Percentiles rank a stretch among this genome's conserved stretches.
Evolutionary conservation across 1,140 invertebrate genomes (phyloP).

Genomic region (Leptopilina boulardi): DNA sequence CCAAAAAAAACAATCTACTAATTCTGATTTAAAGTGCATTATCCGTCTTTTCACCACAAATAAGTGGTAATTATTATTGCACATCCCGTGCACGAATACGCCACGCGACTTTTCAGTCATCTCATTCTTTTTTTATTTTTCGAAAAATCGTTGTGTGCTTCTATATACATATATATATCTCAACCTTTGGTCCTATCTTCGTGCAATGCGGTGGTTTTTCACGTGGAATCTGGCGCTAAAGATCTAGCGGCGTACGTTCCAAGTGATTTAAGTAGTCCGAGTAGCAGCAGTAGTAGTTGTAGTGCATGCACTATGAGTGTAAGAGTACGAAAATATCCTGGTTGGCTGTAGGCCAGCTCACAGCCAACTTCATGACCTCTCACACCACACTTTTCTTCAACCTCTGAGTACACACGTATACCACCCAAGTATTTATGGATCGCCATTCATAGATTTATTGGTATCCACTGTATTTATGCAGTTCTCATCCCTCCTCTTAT

Average conservation of each 20-base stretch:
- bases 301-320: slow-evolving; percentile 59
- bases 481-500: slow-evolving; percentile 39
- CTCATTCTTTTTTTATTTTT: neutral
- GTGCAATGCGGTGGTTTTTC: slow-evolving; percentile 55
- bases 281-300: slow-evolving; percentile 63
- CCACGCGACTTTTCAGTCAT: neutral
- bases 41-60: no score
- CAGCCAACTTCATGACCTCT: slow-evolving; percentile 46
- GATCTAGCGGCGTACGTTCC: slow-evolving; percentile 56
- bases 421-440: slow-evolving; percentile 66
- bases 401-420: slow-evolving; percentile 40
- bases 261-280: slow-evolving; percentile 70
- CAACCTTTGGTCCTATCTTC: slow-evolving; percentile 38
- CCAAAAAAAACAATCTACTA: no score
- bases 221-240: slow-evolving; percentile 51
- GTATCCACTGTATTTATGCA: slow-evolving; percentile 56
- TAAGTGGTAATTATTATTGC: no score
- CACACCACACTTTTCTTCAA: slow-evolving; percentile 42
- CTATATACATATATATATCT: no score
- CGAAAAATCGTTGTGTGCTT: slow-evolving; percentile 34
- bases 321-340: slow-evolving; percentile 63
- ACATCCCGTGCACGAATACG: neutral
- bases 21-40: no score
- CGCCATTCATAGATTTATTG: slow-evolving; percentile 65
- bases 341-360: slow-evolving; percentile 61